Evolutionary conservation across 2,797 vertebrate species (phyloP).

Genomic region (Alectoris magna): DNA sequence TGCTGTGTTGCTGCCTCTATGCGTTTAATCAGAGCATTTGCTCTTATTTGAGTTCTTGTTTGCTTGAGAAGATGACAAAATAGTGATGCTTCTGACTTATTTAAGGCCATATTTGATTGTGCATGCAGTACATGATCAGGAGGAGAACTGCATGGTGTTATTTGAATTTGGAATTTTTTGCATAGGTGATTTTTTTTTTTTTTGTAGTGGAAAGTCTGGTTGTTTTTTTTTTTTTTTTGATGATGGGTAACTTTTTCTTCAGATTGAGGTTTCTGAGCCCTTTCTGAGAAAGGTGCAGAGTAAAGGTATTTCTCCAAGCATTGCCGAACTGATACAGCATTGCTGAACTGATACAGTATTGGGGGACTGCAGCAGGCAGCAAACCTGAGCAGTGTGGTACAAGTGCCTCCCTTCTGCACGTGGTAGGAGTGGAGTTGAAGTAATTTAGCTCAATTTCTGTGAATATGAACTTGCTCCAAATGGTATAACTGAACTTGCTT

Average conservation of each 20-base stretch:
- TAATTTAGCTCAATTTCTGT: background rate
- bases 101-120: background rate
- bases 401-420: background rate
- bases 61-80: background rate
- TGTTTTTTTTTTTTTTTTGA: background rate
- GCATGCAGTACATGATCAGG: background rate
- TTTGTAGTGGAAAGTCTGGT: background rate
- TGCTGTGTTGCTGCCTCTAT: background rate
- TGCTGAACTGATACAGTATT: background rate
- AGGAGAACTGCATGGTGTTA: fast-evolving
- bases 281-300: background rate
- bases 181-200: background rate
- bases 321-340: background rate
- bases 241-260: background rate
- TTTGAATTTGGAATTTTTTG: background rate
- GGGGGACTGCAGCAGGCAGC: background rate
- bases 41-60: background rate
- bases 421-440: background rate
- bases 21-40: background rate
- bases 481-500: background rate
- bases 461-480: background rate
- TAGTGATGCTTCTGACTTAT: background rate
- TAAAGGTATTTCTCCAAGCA: background rate
- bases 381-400: background rate
- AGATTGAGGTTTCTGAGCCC: background rate